These are phyloP conservation scores for Ceyx cyanopectus DNA, from an alignment of 2,113 vertebrate species.

Conservation along the genomic window DNA sequence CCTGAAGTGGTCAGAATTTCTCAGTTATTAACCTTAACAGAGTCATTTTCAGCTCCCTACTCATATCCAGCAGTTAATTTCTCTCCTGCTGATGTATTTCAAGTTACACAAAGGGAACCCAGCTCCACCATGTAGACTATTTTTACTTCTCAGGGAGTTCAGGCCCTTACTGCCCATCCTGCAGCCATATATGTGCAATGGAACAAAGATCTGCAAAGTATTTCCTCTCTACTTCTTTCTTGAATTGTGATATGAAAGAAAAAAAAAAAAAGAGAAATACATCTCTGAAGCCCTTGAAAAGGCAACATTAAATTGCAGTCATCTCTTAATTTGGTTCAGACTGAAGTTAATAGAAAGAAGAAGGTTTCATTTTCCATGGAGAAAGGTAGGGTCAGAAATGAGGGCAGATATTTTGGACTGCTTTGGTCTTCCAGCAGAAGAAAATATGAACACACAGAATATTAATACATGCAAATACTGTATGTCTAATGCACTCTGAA, in stretches of 20 bases:
- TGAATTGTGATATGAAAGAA: not conserved
- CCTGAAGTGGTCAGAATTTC: not conserved
- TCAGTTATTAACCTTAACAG: not conserved
- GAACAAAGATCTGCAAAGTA: not conserved
- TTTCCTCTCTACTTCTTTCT: not conserved
- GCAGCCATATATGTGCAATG: accelerated
- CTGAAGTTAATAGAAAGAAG: not conserved
- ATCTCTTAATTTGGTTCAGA: not conserved
- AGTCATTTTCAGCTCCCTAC: not conserved
- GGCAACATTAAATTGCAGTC: not conserved
- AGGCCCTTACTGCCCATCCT: not conserved
- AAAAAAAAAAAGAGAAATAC: not conserved
- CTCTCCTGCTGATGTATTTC: not conserved
- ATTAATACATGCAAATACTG: not conserved
- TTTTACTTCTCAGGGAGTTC: not conserved
- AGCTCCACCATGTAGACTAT: not conserved
- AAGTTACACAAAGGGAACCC: not conserved
- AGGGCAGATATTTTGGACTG: not conserved
- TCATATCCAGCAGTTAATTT: not conserved
- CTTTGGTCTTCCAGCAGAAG: not conserved
- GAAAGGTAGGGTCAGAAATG: not conserved
- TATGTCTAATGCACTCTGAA: not conserved
- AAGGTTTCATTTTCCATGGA: not conserved
- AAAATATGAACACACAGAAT: not conserved
- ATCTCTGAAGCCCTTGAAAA: not conserved